phyloP scores from a whole-genome alignment of 2,888 invertebrate genomes.

The Orthosia cruda region DNA sequence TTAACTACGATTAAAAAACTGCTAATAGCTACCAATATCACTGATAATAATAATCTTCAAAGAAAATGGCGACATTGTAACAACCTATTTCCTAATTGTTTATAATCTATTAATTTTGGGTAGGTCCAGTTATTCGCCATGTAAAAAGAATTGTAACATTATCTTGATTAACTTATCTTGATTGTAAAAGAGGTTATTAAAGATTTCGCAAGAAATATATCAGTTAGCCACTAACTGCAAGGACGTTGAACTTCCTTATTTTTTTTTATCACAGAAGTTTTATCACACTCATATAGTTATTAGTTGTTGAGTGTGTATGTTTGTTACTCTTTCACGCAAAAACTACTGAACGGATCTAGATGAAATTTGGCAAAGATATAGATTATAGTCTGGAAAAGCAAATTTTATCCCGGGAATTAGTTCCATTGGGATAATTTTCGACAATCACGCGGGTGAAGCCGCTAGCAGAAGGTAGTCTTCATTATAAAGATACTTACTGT shows the following conservation, averaged over 20 bases:
- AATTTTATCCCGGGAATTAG: too few species aligned
- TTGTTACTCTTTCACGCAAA: too few species aligned
- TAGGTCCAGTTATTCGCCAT: background rate
- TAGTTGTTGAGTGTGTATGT: too few species aligned
- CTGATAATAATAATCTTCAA: conserved; percentile 7
- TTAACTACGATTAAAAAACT: too few species aligned
- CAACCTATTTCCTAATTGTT: conserved; percentile 12
- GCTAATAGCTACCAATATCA: background rate
- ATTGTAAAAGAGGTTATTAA: background rate
- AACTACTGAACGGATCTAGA: too few species aligned
- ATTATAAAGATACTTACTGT: background rate
- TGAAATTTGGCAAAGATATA: too few species aligned
- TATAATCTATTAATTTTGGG: background rate
- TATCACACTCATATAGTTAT: background rate
- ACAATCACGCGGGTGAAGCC: too few species aligned
- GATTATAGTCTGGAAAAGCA: too few species aligned
- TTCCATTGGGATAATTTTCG: too few species aligned
- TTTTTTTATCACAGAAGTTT: background rate
- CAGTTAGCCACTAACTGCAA: background rate
- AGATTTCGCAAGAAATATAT: conserved; percentile 1
- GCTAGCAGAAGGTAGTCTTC: background rate
- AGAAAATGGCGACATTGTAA: background rate
- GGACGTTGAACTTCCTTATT: conserved; percentile 15
- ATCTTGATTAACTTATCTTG: conserved; percentile 14
- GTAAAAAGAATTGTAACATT: background rate